Percentiles rank a stretch among this genome's conserved stretches.
Conservation (phyloP, 2,113 vertebrate species). For the Phylloscopus trochiloides region DNA sequence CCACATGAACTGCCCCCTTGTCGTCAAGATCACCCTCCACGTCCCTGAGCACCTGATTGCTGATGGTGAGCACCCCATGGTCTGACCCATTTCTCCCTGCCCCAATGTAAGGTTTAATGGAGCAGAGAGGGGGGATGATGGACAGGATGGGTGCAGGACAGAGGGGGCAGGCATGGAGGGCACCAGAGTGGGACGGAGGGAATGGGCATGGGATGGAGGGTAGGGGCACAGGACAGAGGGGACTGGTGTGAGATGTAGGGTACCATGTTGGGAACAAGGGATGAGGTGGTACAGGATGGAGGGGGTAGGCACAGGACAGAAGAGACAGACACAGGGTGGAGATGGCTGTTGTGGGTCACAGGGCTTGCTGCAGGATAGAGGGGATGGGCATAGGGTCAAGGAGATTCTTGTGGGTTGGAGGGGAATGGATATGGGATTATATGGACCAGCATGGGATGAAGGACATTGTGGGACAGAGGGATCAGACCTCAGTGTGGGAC, state of each 20-base stretch:
- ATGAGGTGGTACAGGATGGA: background rate
- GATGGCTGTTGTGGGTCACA: background rate
- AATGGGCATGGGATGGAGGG: background rate
- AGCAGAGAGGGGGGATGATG: background rate
- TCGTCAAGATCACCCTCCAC: constrained; percentile 91
- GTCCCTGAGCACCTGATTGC: constrained; percentile 97
- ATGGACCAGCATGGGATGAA: background rate
- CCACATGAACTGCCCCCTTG: constrained; percentile 89
- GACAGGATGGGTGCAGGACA: background rate
- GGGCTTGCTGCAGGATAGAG: background rate
- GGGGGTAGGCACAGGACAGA: background rate
- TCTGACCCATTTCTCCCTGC: background rate
- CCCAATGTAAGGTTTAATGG: background rate
- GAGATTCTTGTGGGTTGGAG: background rate
- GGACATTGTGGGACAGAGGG: background rate
- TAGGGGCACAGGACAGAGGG: background rate
- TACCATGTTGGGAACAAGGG: background rate
- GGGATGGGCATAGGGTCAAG: background rate
- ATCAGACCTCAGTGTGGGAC: background rate
- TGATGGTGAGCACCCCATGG: constrained; percentile 77
- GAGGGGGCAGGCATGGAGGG: background rate
- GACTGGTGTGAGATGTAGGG: background rate
- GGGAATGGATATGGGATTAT: background rate
- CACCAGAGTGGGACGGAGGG: background rate
- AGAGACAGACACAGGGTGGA: background rate